These are phyloP conservation scores for Coelinius sp. DNA, from an alignment of 2,888 invertebrate genomes.

Conservation along the genomic window DNA sequence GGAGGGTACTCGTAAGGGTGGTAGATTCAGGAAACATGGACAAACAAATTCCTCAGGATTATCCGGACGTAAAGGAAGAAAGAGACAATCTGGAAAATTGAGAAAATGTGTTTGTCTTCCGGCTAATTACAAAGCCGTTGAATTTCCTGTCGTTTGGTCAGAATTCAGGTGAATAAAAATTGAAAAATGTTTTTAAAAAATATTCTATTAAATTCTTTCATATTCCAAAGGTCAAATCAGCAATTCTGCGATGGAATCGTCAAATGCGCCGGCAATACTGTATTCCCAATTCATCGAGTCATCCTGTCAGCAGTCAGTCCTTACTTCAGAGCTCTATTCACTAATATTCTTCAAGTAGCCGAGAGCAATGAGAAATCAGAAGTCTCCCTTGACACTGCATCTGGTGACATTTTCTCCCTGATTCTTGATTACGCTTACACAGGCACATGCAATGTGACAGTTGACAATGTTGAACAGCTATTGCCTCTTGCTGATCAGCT, in stretches of 20 bases:
- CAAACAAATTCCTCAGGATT: constrained; percentile 52
- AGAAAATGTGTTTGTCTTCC: constrained; percentile 77
- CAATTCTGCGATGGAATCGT: constrained; percentile 82
- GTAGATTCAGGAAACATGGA: constrained; percentile 51
- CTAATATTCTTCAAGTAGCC: constrained; percentile 77
- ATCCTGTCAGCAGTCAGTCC: constrained; percentile 82
- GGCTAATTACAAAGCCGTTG: constrained; percentile 75
- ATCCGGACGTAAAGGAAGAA: background rate
- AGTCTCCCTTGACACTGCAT: constrained; percentile 74
- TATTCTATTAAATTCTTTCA: background rate
- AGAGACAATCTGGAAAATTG: constrained; percentile 29
- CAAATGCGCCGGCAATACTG: constrained; percentile 75
- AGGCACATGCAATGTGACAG: constrained; percentile 77
- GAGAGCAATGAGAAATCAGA: constrained; percentile 73
- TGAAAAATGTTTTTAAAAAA: background rate
- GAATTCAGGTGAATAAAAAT: constrained; percentile 71
- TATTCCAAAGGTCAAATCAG: constrained; percentile 72
- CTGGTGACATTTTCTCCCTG: constrained; percentile 75
- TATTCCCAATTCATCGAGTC: constrained; percentile 79
- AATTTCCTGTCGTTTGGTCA: constrained; percentile 80
- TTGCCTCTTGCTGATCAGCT: constrained; percentile 82
- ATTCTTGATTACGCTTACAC: constrained; percentile 85
- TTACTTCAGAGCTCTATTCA: constrained; percentile 82
- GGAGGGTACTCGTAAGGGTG: constrained; percentile 41
- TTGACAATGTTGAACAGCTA: constrained; percentile 79